Evolutionary conservation across 2,797 vertebrate genomes (phyloP).

Genomic region (Thamnophis elegans): DNA sequence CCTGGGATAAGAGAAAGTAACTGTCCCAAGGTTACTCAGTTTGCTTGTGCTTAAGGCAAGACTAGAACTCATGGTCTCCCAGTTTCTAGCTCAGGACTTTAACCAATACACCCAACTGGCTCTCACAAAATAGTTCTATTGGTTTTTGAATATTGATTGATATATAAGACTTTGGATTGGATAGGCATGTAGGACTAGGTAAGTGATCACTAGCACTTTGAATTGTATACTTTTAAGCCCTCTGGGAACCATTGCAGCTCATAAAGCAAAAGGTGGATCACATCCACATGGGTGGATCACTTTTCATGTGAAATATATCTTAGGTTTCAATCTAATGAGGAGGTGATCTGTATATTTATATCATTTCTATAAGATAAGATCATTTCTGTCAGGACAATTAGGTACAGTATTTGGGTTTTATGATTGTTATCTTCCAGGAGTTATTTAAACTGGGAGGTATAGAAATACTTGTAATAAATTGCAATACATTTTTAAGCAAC

Average conservation of each 20-base stretch:
- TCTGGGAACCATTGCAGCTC: not conserved
- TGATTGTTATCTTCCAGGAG: not conserved
- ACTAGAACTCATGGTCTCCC: not conserved
- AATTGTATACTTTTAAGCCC: not conserved
- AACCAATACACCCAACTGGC: not conserved
- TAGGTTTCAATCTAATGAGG: not conserved
- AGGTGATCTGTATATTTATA: not conserved
- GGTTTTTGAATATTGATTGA: not conserved
- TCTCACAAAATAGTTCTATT: not conserved
- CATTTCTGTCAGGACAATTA: not conserved
- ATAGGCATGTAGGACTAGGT: not conserved
- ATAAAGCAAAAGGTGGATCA: not conserved
- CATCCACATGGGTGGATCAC: not conserved
- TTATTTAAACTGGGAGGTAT: not conserved
- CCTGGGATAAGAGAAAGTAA: not conserved
- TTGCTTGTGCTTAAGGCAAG: not conserved
- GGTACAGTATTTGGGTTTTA: not conserved
- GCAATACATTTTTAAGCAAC: not conserved
- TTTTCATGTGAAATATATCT: not conserved
- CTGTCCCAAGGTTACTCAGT: not conserved
- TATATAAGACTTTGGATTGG: not conserved
- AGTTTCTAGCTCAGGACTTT: not conserved
- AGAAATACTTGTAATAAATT: not conserved
- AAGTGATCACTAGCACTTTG: not conserved
- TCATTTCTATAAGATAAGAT: not conserved